A percentile compares a stretch with the other conserved stretches of the same genome.
Evolutionary conservation across 35 echinoderm and acorn worm genomes (phyloP).

Genomic region (Heliocidaris erythrogramma): DNA sequence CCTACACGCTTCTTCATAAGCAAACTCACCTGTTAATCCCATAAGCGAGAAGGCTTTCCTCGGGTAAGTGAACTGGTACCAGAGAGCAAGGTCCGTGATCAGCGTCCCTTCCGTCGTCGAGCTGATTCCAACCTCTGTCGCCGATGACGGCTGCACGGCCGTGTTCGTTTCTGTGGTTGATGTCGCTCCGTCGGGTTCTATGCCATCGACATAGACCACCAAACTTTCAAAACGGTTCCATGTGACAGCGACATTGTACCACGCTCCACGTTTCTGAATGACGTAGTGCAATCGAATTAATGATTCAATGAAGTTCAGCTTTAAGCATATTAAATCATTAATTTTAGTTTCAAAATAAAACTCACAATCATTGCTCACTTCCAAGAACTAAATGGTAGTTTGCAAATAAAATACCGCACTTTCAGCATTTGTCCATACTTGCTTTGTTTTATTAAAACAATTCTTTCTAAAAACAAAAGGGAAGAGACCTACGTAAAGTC

Average conservation of each 20-base stretch:
- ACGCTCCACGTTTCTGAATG: slow-evolving; percentile 29
- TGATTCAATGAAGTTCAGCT: too few species aligned
- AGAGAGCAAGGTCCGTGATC: slow-evolving; percentile 17
- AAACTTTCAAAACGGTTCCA: slow-evolving; percentile 52
- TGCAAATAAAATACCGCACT: too few species aligned
- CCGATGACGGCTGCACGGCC: neutral
- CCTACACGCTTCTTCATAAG: too few species aligned
- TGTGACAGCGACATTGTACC: slow-evolving; percentile 68
- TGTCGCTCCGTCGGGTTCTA: neutral
- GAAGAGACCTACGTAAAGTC: too few species aligned
- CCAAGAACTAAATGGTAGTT: too few species aligned
- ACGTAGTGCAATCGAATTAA: neutral
- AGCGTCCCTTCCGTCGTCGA: neutral
- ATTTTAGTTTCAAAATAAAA: too few species aligned
- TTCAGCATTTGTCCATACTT: too few species aligned
- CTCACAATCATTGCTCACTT: too few species aligned
- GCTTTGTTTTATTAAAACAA: too few species aligned
- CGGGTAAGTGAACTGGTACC: slow-evolving; percentile 40
- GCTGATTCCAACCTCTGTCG: neutral
- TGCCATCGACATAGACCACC: slow-evolving; percentile 50
- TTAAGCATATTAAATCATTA: too few species aligned
- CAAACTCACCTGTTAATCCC: slow-evolving; percentile 32
- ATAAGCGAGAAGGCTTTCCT: slow-evolving; percentile 13
- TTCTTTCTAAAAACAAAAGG: too few species aligned
- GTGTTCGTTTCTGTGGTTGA: slow-evolving; percentile 2